phyloP scores from a whole-genome alignment of 2,113 vertebrate species.

The Channa maculata region DNA sequence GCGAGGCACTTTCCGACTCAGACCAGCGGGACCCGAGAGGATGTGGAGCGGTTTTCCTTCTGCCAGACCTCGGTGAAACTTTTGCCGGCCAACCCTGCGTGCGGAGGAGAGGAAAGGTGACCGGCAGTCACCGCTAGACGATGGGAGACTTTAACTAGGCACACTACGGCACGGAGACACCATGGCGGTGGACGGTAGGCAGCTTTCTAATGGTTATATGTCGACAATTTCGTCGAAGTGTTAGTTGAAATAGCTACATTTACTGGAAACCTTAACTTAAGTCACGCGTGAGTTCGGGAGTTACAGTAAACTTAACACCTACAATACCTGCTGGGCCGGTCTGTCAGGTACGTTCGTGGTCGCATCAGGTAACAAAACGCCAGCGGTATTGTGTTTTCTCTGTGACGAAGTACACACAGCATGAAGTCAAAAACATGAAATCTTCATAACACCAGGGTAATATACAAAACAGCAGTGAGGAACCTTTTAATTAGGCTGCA shows the following conservation, averaged over 20 bases:
- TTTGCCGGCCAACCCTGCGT: slow-evolving; percentile 15
- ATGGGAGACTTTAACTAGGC: slow-evolving; percentile 60
- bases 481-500: not conserved
- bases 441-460: no score
- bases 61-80: slow-evolving; percentile 49
- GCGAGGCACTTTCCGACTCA: not conserved
- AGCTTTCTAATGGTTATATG: not conserved
- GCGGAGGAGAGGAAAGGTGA: slow-evolving; percentile 1
- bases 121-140: slow-evolving; percentile 25
- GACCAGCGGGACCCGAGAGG: not conserved
- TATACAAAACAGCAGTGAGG: not conserved
- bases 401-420: not conserved
- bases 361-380: slow-evolving; percentile 5
- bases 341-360: slow-evolving; percentile 2
- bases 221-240: no score
- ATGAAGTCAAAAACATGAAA: not conserved
- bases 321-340: slow-evolving; percentile 30
- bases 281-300: not conserved
- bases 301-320: not conserved
- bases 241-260: not conserved
- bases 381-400: not conserved
- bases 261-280: not conserved
- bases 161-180: slow-evolving; percentile 12
- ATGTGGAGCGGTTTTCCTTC: slow-evolving; percentile 35
- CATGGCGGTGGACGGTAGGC: slow-evolving; percentile 82